These are phyloP conservation scores for Sialia sialis DNA, from an alignment of 2,113 vertebrate genomes.

Conservation along the genomic window DNA sequence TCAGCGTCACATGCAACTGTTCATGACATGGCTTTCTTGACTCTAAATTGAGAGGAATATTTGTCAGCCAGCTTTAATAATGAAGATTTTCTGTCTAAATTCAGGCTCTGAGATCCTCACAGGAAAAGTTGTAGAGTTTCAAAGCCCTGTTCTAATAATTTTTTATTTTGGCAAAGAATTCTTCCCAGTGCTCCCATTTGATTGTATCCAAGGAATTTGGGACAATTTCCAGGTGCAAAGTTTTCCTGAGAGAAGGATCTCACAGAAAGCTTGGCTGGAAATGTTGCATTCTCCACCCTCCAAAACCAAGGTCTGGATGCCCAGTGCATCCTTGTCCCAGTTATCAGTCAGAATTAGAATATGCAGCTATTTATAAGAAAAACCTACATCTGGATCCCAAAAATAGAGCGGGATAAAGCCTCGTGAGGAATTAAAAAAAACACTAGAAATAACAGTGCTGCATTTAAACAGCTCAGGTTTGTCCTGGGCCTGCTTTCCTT, in stretches of 20 bases:
- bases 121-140: not conserved
- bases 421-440: not conserved
- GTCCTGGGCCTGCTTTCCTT: not conserved
- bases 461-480: not conserved
- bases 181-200: not conserved
- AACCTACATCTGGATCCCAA: constrained; percentile 1
- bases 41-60: not conserved
- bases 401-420: not conserved
- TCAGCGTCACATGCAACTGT: not conserved
- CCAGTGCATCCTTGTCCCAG: constrained; percentile 13
- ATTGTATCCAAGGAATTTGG: not conserved
- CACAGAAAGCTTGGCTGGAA: not conserved
- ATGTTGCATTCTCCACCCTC: not conserved
- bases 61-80: not conserved
- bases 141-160: not conserved
- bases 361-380: constrained; percentile 41
- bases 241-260: not conserved
- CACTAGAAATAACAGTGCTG: not conserved
- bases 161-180: not conserved
- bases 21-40: not conserved
- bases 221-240: not conserved
- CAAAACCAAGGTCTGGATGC: not conserved
- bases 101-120: not conserved
- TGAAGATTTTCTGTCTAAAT: not conserved
- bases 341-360: constrained; percentile 27